A percentile compares a stretch with the other conserved stretches of the same genome.
These are phyloP conservation scores for Nerophis ophidion DNA, from an alignment of 2,113 vertebrate species.

Conservation along the genomic window DNA sequence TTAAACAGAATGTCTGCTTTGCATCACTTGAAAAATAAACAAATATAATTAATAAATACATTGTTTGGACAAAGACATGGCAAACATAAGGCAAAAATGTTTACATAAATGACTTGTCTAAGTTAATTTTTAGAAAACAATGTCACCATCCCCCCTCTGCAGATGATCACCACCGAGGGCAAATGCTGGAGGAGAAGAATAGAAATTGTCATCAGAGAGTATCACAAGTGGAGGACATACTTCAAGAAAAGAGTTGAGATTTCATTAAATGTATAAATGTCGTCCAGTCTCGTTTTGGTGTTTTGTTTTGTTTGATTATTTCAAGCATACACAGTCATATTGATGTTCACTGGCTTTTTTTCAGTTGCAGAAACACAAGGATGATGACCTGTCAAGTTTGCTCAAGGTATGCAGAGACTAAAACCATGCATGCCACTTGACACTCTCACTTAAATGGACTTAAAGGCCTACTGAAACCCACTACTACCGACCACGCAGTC, in stretches of 20 bases:
- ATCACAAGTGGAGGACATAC: conserved; percentile 98
- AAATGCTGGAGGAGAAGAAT: conserved; percentile 94
- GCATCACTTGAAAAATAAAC: too few relatives aligned
- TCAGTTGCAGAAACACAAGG: conserved; percentile 94
- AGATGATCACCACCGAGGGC: conserved; percentile 77
- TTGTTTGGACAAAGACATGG: too few relatives aligned
- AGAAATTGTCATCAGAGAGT: conserved; percentile 92
- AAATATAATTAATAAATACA: too few relatives aligned
- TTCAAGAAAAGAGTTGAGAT: conserved; percentile 92
- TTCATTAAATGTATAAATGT: background rate
- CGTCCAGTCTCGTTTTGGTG: background rate
- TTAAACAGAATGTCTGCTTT: too few relatives aligned
- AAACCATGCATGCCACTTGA: conserved; percentile 6
- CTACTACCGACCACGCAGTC: too few relatives aligned
- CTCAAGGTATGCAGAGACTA: conserved; percentile 77
- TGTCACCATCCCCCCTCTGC: too few relatives aligned
- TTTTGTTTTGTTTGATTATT: background rate
- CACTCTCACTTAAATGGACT: background rate
- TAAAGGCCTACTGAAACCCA: too few relatives aligned
- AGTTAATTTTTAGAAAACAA: background rate
- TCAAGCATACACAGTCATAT: background rate
- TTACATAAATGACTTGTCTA: background rate
- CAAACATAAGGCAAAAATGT: too few relatives aligned
- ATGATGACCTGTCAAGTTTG: conserved; percentile 96
- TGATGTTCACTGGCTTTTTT: background rate